phyloP scores from a whole-genome alignment of 1,140 invertebrate genomes.

The Gerris buenoi region DNA sequence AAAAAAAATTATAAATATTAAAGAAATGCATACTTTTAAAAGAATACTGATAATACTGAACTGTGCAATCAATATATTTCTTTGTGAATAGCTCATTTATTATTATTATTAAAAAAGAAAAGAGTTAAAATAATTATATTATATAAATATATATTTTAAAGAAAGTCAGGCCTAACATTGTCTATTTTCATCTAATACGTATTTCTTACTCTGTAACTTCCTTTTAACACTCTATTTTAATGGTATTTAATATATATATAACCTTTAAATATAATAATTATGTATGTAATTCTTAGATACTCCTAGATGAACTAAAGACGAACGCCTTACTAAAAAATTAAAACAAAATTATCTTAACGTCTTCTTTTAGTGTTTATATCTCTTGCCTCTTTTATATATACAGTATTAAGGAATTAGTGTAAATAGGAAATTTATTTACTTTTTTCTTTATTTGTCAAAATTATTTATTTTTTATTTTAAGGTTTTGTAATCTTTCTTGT shows the following conservation, averaged over 20 bases:
- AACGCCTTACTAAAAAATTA: background rate
- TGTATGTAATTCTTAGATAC: background rate
- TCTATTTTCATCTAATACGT: background rate
- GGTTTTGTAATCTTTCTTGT: background rate
- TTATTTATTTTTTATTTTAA: background rate
- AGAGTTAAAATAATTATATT: too few species aligned
- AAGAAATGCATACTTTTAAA: slow-evolving; percentile 4
- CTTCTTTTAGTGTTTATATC: background rate
- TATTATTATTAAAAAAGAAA: too few species aligned
- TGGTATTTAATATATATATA: background rate
- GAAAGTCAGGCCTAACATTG: background rate
- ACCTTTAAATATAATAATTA: background rate
- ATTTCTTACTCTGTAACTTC: background rate
- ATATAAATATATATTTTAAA: background rate
- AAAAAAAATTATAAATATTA: slow-evolving; percentile 5
- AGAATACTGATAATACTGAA: background rate
- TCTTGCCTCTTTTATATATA: background rate
- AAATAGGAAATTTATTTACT: background rate
- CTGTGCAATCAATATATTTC: background rate
- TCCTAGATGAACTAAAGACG: background rate
- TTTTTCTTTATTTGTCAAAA: background rate
- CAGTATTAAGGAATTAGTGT: background rate
- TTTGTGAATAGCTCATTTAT: background rate
- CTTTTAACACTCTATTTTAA: background rate
- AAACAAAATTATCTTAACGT: background rate